Conservation (phyloP, 2,888 invertebrate species). For the Xestia sexstrigata region DNA sequence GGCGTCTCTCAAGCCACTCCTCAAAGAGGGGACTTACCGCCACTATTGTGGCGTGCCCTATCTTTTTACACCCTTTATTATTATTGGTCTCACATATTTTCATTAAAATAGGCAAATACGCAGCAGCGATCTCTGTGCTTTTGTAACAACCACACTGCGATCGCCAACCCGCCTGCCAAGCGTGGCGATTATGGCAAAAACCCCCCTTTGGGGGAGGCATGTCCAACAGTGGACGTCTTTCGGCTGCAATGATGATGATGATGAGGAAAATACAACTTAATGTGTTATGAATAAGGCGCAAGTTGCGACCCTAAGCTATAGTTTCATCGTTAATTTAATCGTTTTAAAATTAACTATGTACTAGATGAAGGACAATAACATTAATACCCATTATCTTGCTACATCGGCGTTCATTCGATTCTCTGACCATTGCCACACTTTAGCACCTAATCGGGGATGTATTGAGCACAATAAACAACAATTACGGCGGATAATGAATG, state of each 20-base stretch:
- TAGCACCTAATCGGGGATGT: slow-evolving; percentile 65
- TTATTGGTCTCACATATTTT: background rate
- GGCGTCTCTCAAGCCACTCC: too few relatives aligned
- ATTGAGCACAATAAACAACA: slow-evolving; percentile 65
- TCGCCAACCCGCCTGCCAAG: too few relatives aligned
- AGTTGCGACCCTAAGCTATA: background rate
- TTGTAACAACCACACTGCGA: too few relatives aligned
- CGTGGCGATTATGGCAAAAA: too few relatives aligned
- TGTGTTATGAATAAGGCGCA: background rate
- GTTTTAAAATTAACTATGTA: slow-evolving; percentile 15
- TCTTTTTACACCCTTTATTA: too few relatives aligned
- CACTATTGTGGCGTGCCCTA: too few relatives aligned
- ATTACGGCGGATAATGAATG: slow-evolving; percentile 73
- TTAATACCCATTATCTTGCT: slow-evolving; percentile 39
- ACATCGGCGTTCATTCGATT: slow-evolving; percentile 34
- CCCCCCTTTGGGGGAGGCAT: too few relatives aligned
- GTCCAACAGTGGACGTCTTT: too few relatives aligned
- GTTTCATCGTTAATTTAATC: background rate
- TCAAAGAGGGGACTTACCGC: too few relatives aligned
- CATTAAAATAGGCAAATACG: background rate
- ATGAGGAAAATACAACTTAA: background rate
- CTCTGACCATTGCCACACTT: slow-evolving; percentile 49
- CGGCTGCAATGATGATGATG: too few relatives aligned
- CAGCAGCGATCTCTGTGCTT: too few relatives aligned
- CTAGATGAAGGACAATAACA: slow-evolving; percentile 25